These are phyloP conservation scores for Oscheius onirici DNA, from an alignment of 2,888 invertebrate species.

Conservation along the genomic window DNA sequence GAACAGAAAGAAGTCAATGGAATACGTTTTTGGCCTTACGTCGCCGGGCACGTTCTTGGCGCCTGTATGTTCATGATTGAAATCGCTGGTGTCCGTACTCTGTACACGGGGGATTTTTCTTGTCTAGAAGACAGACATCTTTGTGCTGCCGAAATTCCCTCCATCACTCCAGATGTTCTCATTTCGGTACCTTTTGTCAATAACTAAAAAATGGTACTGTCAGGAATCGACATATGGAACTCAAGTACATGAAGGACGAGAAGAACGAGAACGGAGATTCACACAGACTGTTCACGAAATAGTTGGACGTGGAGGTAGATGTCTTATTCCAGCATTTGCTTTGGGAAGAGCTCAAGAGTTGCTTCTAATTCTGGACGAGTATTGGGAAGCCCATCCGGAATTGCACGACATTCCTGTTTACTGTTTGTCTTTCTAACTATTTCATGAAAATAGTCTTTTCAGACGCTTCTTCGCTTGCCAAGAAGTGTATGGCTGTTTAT, in stretches of 20 bases:
- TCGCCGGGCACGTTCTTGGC: constrained; percentile 97
- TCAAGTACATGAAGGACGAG: constrained; percentile 96
- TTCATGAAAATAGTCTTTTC: constrained; percentile 10
- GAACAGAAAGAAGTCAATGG: constrained; percentile 95
- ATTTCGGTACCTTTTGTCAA: constrained; percentile 81
- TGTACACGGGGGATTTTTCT: constrained; percentile 92
- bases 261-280: constrained; percentile 87
- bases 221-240: constrained; percentile 98
- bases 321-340: constrained; percentile 98
- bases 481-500: constrained; percentile 99
- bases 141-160: constrained; percentile 98
- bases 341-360: constrained; percentile 85
- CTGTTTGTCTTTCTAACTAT: constrained; percentile 73
- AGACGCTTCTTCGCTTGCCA: constrained; percentile 95
- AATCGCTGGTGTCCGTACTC: constrained; percentile 89
- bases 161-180: constrained; percentile 92
- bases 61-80: constrained; percentile 99
- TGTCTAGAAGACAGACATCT: constrained; percentile 97
- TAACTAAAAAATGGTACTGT: too few relatives aligned
- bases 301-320: constrained; percentile 93
- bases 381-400: constrained; percentile 95
- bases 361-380: constrained; percentile 81
- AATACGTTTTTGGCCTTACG: constrained; percentile 97
- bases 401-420: constrained; percentile 98
- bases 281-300: constrained; percentile 87